Percentiles rank a stretch among this genome's conserved stretches.
These are phyloP conservation scores for Caenorhabditis plicata DNA, from an alignment of 2,888 invertebrate species.

Conservation along the genomic window DNA sequence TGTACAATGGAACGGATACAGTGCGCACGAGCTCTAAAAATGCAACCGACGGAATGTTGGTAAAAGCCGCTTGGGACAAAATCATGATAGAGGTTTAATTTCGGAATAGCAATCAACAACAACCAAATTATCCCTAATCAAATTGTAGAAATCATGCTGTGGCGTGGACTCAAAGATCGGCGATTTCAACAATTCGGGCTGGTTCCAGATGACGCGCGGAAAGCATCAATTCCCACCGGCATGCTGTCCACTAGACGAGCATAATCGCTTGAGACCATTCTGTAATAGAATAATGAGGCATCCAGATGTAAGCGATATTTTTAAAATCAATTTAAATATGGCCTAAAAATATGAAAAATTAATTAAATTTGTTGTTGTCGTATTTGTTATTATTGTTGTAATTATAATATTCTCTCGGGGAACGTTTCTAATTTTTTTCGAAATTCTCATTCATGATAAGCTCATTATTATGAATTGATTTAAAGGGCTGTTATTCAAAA, in stretches of 20 bases:
- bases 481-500: conserved; percentile 61
- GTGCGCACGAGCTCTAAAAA: conserved; percentile 8
- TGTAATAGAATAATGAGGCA: conserved; percentile 59
- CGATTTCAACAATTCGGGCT: conserved; percentile 58
- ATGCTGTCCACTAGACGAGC: conserved; percentile 58
- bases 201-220: conserved; percentile 54
- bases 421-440: background rate
- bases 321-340: no score
- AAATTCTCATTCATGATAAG: background rate
- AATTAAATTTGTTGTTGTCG: no score
- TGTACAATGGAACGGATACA: conserved; percentile 64
- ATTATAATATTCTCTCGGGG: background rate
- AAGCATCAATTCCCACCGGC: conserved; percentile 60
- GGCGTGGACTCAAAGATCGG: conserved; percentile 64
- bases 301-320: conserved; percentile 49
- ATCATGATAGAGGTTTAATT: conserved; percentile 61
- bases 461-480: background rate
- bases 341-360: no score
- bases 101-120: background rate
- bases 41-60: conserved; percentile 42
- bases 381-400: no score
- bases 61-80: conserved; percentile 64
- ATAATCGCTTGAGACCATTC: conserved; percentile 47
- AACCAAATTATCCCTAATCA: background rate
- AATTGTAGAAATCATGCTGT: conserved; percentile 59